Conservation (phyloP, 2,888 invertebrate species). For the Seladonia tumulorum region DNA sequence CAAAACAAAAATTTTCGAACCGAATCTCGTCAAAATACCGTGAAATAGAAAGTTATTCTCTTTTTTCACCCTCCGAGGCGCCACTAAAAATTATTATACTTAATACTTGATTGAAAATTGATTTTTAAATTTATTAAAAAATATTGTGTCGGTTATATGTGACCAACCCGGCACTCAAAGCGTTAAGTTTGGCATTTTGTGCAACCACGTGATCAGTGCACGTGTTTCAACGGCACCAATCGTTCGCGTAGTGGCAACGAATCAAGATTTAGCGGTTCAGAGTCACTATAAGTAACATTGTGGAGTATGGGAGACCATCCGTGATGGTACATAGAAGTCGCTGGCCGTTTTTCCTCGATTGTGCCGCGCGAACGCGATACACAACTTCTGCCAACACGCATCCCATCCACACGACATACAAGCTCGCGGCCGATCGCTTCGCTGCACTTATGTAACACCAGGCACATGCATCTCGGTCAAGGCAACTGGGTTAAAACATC, state of each 20-base stretch:
- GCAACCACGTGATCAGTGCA: too few species aligned
- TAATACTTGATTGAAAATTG: not conserved
- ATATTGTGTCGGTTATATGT: too few species aligned
- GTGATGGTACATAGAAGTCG: slow-evolving; percentile 10
- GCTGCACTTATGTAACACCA: slow-evolving; percentile 60
- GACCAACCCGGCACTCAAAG: too few species aligned
- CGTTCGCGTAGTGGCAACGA: not conserved
- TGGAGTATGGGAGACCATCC: not conserved
- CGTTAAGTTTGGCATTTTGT: too few species aligned
- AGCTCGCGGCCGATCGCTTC: slow-evolving; percentile 27
- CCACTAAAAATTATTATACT: not conserved
- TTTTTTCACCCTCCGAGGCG: too few species aligned
- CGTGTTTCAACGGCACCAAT: not conserved
- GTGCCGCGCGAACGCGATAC: slow-evolving; percentile 60
- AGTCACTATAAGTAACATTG: not conserved
- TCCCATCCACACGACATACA: not conserved
- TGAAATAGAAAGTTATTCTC: not conserved
- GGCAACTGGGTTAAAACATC: slow-evolving; percentile 79
- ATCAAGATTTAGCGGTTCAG: not conserved
- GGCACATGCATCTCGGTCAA: slow-evolving; percentile 78
- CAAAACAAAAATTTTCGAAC: not conserved
- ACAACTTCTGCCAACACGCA: slow-evolving; percentile 61
- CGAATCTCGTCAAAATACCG: not conserved
- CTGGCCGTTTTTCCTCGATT: slow-evolving; percentile 43
- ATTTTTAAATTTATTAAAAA: too few species aligned